A percentile compares a stretch with the other conserved stretches of the same genome.
Evolutionary conservation across 2,888 invertebrate species (phyloP).

Genomic region (Margaritifera margaritifera): DNA sequence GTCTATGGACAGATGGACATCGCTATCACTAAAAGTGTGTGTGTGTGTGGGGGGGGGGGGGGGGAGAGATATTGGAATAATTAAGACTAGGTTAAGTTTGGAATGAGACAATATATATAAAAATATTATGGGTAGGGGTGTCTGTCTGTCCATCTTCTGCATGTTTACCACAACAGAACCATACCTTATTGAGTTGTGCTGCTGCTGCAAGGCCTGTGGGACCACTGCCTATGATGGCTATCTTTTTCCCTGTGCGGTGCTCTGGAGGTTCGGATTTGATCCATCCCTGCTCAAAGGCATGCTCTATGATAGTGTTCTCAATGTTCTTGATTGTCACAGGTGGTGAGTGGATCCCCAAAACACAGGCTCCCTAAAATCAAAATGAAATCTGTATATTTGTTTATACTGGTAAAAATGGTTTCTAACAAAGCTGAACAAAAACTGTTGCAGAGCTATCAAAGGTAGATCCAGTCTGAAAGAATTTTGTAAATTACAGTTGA

Average conservation of each 20-base stretch:
- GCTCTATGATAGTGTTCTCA: conserved; percentile 98
- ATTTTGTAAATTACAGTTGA: background rate
- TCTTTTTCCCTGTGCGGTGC: conserved; percentile 83
- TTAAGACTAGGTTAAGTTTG: no score
- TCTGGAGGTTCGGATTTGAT: conserved; percentile 87
- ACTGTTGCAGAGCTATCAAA: background rate
- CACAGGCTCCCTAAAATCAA: conserved; percentile 86
- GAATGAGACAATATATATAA: no score
- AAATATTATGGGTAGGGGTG: no score
- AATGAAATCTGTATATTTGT: background rate
- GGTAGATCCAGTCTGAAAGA: background rate
- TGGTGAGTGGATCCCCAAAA: conserved; percentile 94
- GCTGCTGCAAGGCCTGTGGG: conserved; percentile 93
- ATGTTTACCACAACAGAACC: no score
- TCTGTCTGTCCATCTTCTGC: no score
- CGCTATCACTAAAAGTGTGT: no score
- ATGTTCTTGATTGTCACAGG: conserved; percentile 99
- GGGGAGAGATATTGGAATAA: no score
- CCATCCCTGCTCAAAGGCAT: conserved; percentile 97
- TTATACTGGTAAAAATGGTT: no score
- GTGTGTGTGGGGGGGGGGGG: no score
- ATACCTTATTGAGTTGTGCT: conserved; percentile 91
- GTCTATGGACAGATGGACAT: no score
- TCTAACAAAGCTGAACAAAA: no score
- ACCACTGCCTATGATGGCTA: conserved; percentile 95